Conservation (phyloP, 2,113 vertebrate genomes). For the Parotia lawesii region DNA sequence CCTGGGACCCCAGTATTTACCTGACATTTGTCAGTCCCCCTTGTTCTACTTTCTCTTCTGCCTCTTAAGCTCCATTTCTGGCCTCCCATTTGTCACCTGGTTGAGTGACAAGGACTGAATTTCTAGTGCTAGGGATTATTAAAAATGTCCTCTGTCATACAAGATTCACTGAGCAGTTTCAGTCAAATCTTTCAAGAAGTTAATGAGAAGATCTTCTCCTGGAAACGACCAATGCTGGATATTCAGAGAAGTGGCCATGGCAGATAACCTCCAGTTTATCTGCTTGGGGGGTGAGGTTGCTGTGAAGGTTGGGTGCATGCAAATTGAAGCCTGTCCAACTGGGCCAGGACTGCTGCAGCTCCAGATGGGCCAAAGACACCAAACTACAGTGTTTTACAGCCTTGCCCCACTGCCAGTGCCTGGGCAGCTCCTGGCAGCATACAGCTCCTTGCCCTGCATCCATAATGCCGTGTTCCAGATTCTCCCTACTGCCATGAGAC, state of each 20-base stretch:
- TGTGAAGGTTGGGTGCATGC: not conserved
- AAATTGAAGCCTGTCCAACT: not conserved
- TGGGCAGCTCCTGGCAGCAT: not conserved
- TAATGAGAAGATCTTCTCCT: not conserved
- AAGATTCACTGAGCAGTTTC: not conserved
- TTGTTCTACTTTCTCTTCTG: not conserved
- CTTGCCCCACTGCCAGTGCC: not conserved
- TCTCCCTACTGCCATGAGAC: not conserved
- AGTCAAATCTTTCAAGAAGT: not conserved
- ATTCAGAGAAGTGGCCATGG: not conserved
- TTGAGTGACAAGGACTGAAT: not conserved
- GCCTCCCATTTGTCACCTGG: not conserved
- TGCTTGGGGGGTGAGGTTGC: too few relatives aligned
- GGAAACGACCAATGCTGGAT: not conserved
- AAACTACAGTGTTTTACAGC: not conserved
- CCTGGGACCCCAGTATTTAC: not conserved
- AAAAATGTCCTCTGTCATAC: not conserved
- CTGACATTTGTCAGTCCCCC: not conserved
- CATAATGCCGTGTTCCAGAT: rapidly evolving
- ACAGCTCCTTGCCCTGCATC: not conserved
- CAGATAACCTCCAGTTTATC: not conserved
- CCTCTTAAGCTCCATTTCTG: not conserved
- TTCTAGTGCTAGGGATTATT: not conserved
- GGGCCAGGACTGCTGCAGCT: not conserved
- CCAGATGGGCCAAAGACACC: not conserved